These are phyloP conservation scores for Conistra vaccinii DNA, from an alignment of 2,888 invertebrate genomes.

Conservation along the genomic window DNA sequence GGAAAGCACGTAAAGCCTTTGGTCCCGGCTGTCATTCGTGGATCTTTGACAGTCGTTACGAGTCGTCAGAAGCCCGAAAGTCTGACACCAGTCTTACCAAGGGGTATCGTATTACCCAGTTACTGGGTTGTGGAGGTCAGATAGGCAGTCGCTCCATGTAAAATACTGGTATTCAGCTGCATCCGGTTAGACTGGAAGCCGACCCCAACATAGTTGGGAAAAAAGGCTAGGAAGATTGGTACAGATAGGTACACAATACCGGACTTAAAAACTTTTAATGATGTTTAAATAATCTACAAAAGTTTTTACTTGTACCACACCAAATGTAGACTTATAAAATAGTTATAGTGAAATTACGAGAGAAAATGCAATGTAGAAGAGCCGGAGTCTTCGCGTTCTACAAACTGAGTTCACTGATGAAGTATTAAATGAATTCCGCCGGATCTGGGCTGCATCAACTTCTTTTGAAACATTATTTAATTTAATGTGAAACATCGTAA, in stretches of 20 bases:
- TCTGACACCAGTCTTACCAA: too few species aligned
- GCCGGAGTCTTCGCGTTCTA: conserved; percentile 55
- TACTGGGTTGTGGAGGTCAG: too few species aligned
- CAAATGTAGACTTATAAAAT: conserved; percentile 46
- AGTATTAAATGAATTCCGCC: conserved; percentile 66
- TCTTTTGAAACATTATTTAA: conserved; percentile 63
- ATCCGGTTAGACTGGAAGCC: too few species aligned
- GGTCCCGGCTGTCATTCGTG: too few species aligned
- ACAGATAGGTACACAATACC: background rate
- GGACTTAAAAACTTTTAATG: background rate
- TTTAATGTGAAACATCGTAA: conserved; percentile 56
- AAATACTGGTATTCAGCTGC: too few species aligned
- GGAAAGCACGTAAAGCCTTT: too few species aligned
- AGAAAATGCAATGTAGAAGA: conserved; percentile 58
- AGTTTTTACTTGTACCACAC: conserved; percentile 42
- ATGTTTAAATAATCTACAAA: background rate
- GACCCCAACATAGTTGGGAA: too few species aligned
- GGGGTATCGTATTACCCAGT: too few species aligned
- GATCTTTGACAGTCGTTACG: too few species aligned
- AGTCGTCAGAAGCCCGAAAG: too few species aligned
- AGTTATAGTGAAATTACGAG: conserved; percentile 57
- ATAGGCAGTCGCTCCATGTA: too few species aligned
- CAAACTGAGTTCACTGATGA: conserved; percentile 62
- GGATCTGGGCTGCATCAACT: conserved; percentile 61
- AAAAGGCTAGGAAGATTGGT: too few species aligned